Evolutionary conservation across 2,113 vertebrate genomes (phyloP).

Genomic region (Gobiocypris rarus): DNA sequence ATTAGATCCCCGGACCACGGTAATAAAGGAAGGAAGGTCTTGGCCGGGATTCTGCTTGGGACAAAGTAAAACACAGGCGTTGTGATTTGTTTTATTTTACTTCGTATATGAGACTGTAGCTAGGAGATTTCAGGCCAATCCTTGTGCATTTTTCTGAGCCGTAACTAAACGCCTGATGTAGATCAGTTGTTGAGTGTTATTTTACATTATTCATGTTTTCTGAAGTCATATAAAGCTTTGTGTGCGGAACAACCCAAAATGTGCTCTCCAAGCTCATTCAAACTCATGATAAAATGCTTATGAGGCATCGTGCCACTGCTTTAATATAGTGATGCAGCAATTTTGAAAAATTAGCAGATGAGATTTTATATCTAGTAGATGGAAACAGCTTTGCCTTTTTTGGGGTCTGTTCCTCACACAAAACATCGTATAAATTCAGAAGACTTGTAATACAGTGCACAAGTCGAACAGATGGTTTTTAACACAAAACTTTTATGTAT

Average conservation of each 20-base stretch:
- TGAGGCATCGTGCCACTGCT: not conserved
- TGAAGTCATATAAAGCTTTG: not conserved
- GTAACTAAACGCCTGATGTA: constrained; percentile 8
- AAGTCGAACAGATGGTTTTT: not conserved
- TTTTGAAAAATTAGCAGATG: not conserved
- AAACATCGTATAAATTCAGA: not conserved
- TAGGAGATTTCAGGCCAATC: not conserved
- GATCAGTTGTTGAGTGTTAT: not conserved
- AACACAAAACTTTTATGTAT: no score
- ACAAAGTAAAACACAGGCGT: not conserved
- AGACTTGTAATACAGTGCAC: not conserved
- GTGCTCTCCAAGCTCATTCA: not conserved
- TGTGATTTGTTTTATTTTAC: not conserved
- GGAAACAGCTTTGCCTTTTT: not conserved
- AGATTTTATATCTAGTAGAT: not conserved
- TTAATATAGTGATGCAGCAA: not conserved
- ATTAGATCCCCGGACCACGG: constrained; percentile 15
- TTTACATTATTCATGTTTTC: not conserved
- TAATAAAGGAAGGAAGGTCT: constrained; percentile 44
- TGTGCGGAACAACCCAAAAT: not conserved
- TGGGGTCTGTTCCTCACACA: no score
- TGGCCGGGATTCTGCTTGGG: not conserved
- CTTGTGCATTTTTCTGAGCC: not conserved
- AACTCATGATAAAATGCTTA: not conserved
- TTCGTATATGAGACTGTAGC: not conserved